Base-by-base conservation (phyloP, 2,888 invertebrate genomes). In the Oligia latruncula region DNA sequence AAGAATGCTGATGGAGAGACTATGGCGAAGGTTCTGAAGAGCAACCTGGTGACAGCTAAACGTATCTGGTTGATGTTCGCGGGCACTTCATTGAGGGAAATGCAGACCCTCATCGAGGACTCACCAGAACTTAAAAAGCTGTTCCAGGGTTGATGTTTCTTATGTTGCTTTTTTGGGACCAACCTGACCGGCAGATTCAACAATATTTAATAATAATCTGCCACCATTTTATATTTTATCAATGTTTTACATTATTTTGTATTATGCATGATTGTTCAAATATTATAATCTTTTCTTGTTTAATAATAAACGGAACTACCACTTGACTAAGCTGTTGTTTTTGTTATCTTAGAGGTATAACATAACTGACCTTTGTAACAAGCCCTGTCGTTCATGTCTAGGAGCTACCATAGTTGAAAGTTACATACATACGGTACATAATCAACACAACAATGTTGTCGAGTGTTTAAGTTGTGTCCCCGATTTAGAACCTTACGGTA, bases 21-120 rank as follows among this genome's bases (percentile, higher is more conserved):
- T n/a, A 90, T 94, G 92, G 91, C 91, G 0, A 81, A 82, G 8
- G 78, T 90, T 52, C 68, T 95, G 17, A 90, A 90, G 77, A 77
- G 76, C 2, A 92, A 93, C 72, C 79, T 87, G 35, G 49, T 80
- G 0, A 71, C 64, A 0, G 90, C 92, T 0, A 83, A 87, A 40
- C 76, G 80, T 4, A 77, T 93, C 4, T 95, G 94, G 94, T 52
- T 64, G 1, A 67, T 81, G 58, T 95, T 94, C 71, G 87, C 92
- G 0, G 89, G 85, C 0, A 52, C 91, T 0, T 78, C 89, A 0
- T 62, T 78, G 15, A 52, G 58, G 0, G 91, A 93, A 0, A 78
- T 94, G 23, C 79, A 83, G 15, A 65, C 29, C 0, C 29, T 89
- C n/a, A 72, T 93, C 5, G 71, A 80, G 6, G 65, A 58, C 13